Evolutionary conservation across 2,113 vertebrate genomes (phyloP), one percentile per base, ranked within the genome.

Genomic region (Tragelaphus strepsiceros): DNA sequence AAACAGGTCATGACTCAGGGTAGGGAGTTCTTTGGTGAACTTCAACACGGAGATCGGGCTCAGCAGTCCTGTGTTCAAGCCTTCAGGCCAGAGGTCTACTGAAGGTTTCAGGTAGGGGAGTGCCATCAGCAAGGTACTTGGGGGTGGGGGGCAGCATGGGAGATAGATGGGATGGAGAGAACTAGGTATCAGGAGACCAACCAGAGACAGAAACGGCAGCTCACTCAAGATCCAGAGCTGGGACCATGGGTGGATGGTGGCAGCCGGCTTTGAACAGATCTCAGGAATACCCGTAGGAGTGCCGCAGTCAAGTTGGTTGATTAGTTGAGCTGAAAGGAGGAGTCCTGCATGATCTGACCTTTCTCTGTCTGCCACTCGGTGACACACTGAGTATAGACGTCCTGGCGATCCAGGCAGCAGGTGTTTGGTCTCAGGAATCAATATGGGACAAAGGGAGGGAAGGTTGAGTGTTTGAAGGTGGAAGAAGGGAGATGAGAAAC

Each of bases 321-420:
- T 21, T 39, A 53, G n/a, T 62, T 87, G 17, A 24, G 30, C 13
- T 62, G 71, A 80, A 5, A 2, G 26, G 22, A 64, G 12, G 84
- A 80, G 21, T 95, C 39, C 32, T 51, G 17, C 14, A 7, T 4
- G 77, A 82, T 12, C 43, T 43, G 61, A 24, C 78, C 64, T 92
- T 89, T 62, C 51, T 91, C 62, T 89, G 90, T 62, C 82, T 49
- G 51, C n/a, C 83, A 35, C 61, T 74, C 5, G 30, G 43, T 86
- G n/a, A 56, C 11, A 24, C 5, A 39, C 15, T 28, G 77, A 26
- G 51, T 35, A 6, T n/a, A 64, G 54, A 39, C 6, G 17, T 3
- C 1, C 22, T 58, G 71, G 35, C 71, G 12, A 28, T 46, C 39
- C 14, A n/a, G 91, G 12, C 39, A 30, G 26, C 19, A 35, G 81